These are phyloP conservation scores for Drosophila albomicans DNA, from an alignment of 1,140 invertebrate genomes.

Conservation along the genomic window DNA sequence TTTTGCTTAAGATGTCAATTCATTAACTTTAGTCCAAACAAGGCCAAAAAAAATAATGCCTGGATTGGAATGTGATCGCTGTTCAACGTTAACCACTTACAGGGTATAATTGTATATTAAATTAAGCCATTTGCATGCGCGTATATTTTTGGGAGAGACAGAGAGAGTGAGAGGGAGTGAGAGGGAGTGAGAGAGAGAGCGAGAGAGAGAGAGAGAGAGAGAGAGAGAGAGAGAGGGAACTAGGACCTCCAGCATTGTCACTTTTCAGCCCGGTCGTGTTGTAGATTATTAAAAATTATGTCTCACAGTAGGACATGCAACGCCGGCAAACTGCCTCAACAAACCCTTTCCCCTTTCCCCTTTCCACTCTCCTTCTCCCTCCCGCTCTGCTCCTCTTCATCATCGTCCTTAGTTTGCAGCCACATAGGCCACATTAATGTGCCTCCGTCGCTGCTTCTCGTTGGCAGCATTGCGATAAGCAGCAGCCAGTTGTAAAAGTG, in stretches of 20 bases:
- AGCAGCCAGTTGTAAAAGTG: slow-evolving; percentile 71
- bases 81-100: slow-evolving; percentile 11
- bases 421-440: slow-evolving; percentile 82
- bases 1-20: too few species aligned
- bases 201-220: not conserved
- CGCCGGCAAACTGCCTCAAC: slow-evolving; percentile 36
- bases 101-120: slow-evolving; percentile 81
- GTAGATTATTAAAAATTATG: slow-evolving; percentile 84
- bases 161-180: too few species aligned
- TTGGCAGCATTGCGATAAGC: slow-evolving; percentile 66
- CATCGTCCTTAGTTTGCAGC: slow-evolving; percentile 25
- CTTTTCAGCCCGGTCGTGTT: slow-evolving; percentile 64
- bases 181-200: not conserved
- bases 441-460: slow-evolving; percentile 38
- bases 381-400: too few species aligned
- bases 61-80: not conserved
- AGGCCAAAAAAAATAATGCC: too few species aligned
- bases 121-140: slow-evolving; percentile 81
- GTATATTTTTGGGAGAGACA: slow-evolving; percentile 53
- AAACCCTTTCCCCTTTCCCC: not conserved
- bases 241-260: slow-evolving; percentile 26
- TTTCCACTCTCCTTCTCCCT: not conserved
- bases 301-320: slow-evolving; percentile 81
- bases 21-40: too few species aligned
- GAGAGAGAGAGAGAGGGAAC: slow-evolving; percentile 1